These are phyloP conservation scores for Apis laboriosa DNA, from an alignment of 1,140 invertebrate species.

Conservation along the genomic window DNA sequence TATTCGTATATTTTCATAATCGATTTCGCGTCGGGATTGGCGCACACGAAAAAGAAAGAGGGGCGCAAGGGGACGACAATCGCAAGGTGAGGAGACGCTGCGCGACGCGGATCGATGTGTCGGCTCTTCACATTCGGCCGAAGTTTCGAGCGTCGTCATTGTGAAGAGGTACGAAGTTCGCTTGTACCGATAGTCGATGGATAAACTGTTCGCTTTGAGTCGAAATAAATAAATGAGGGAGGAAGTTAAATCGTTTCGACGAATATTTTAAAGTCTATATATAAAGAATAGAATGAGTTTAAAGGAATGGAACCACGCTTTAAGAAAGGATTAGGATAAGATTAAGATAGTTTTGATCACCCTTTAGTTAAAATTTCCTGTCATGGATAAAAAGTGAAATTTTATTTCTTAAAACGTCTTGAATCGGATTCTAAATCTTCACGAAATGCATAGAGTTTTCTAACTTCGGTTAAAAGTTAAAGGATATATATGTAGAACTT, in stretches of 20 bases:
- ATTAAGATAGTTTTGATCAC: no score
- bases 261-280: neutral
- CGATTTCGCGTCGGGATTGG: conserved; percentile 45
- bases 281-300: no score
- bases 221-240: neutral
- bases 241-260: neutral
- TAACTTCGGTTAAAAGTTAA: no score
- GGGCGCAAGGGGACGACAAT: conserved; percentile 8
- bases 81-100: neutral
- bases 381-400: no score
- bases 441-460: no score
- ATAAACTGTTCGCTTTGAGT: neutral
- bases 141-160: conserved; percentile 19
- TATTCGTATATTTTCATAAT: conserved; percentile 55
- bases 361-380: no score
- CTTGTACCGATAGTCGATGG: neutral
- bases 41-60: no score
- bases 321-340: no score
- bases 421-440: no score
- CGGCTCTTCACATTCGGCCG: neutral
- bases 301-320: no score
- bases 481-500: no score
- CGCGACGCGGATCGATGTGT: conserved; percentile 33
- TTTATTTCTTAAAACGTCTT: no score
- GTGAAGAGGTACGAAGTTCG: neutral